These are phyloP conservation scores for Varecia variegata DNA, from an alignment of 2,797 vertebrate species.

Conservation along the genomic window DNA sequence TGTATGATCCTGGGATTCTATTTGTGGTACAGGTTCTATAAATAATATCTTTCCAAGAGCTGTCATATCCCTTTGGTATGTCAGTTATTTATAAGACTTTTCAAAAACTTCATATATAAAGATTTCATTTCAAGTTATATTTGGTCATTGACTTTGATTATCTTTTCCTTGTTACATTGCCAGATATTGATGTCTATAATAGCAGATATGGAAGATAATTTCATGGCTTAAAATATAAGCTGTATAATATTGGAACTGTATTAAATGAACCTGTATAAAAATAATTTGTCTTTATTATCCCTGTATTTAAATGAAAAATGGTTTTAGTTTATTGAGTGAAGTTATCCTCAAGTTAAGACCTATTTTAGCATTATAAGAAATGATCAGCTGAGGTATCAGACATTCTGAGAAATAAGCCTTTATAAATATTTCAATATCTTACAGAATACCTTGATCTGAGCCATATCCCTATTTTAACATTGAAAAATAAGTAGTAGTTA, in stretches of 20 bases:
- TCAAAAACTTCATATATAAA: neutral
- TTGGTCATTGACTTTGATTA: neutral
- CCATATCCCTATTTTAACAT: neutral
- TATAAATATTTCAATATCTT: neutral
- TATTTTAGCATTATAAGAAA: constrained; percentile 1
- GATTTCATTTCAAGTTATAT: constrained; percentile 20
- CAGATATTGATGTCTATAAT: neutral
- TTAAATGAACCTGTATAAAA: constrained; percentile 40
- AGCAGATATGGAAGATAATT: neutral
- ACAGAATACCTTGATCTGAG: neutral
- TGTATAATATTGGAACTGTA: neutral
- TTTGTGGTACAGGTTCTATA: neutral
- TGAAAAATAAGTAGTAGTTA: neutral
- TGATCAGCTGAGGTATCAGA: neutral
- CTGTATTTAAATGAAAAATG: constrained; percentile 18
- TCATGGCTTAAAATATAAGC: constrained; percentile 13
- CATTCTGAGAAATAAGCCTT: neutral
- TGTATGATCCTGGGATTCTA: neutral
- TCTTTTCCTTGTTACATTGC: neutral
- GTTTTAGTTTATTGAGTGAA: constrained; percentile 17
- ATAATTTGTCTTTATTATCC: neutral
- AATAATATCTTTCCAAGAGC: neutral
- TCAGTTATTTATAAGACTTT: neutral
- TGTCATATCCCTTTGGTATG: neutral
- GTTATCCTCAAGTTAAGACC: neutral